These are phyloP conservation scores for Steinernema hermaphroditum DNA, from an alignment of 2,888 invertebrate genomes.

Conservation along the genomic window DNA sequence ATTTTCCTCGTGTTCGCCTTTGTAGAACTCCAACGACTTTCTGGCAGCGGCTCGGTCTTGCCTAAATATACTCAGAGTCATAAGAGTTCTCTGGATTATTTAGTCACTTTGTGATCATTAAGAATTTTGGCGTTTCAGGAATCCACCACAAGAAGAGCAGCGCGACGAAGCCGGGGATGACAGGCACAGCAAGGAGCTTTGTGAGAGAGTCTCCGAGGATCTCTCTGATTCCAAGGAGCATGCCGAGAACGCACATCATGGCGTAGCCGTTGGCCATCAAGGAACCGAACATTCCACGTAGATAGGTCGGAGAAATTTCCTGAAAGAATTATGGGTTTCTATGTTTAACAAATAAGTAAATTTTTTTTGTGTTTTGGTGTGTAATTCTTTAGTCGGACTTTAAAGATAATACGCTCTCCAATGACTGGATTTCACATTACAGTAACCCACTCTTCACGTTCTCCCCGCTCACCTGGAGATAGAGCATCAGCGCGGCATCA, in stretches of 20 bases:
- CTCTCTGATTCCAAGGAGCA: conserved; percentile 55
- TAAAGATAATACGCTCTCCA: too few relatives aligned
- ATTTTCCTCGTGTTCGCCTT: conserved; percentile 40
- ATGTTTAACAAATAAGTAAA: conserved; percentile 24
- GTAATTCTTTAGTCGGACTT: too few relatives aligned
- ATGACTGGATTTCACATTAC: too few relatives aligned
- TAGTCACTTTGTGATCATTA: conserved; percentile 36
- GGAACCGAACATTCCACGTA: conserved; percentile 59
- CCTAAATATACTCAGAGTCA: conserved; percentile 32
- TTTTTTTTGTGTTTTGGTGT: conserved; percentile 8
- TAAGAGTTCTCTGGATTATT: neutral
- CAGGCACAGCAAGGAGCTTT: conserved; percentile 55
- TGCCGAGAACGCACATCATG: conserved; percentile 60
- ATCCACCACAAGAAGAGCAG: conserved; percentile 50
- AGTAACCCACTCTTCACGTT: too few relatives aligned
- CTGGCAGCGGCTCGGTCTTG: conserved; percentile 47
- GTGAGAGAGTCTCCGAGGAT: conserved; percentile 58
- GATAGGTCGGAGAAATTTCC: conserved; percentile 59
- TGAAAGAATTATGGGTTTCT: too few relatives aligned
- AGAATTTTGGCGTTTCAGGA: conserved; percentile 63
- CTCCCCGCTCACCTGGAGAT: conserved; percentile 49
- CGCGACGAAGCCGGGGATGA: conserved; percentile 56
- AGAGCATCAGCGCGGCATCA: conserved; percentile 60
- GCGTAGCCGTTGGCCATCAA: conserved; percentile 59
- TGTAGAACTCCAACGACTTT: conserved; percentile 50